Conservation (phyloP, 1,140 invertebrate species). For the Matsumurasca onukii region DNA sequence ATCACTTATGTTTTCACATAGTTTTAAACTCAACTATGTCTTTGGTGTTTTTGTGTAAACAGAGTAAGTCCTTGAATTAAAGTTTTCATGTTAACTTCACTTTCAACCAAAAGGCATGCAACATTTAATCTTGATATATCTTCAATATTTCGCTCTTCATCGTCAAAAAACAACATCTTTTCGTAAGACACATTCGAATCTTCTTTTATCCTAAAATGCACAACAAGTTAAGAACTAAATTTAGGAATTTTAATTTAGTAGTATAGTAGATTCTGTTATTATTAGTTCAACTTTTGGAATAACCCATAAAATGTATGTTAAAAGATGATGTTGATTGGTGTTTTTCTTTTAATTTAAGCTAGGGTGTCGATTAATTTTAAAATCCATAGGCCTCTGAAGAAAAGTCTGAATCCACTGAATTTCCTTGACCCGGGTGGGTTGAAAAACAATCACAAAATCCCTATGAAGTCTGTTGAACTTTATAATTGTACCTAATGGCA, state of each 20-base stretch:
- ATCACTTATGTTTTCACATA: no score
- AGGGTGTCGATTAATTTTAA: background rate
- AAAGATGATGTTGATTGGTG: background rate
- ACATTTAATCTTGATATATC: conserved; percentile 59
- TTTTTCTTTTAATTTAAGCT: background rate
- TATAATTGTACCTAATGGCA: no score
- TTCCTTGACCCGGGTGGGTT: no score
- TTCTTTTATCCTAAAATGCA: conserved; percentile 55
- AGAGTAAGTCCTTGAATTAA: background rate
- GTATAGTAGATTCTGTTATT: background rate
- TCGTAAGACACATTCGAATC: conserved; percentile 56
- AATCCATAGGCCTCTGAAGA: no score
- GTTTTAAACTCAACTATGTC: no score
- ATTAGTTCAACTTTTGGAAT: background rate
- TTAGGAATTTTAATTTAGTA: background rate
- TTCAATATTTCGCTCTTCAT: conserved; percentile 62
- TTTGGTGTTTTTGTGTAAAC: background rate
- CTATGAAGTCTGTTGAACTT: no score
- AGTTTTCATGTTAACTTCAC: conserved; percentile 50
- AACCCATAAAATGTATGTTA: background rate
- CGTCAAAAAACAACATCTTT: conserved; percentile 74
- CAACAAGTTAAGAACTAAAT: conserved; percentile 34
- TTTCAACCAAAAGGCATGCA: conserved; percentile 55
- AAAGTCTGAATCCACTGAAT: no score
- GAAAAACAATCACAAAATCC: no score